Evolutionary conservation across 2,797 vertebrate genomes (phyloP), one percentile per base, ranked within the genome.

Genomic region (Phataginus tricuspis): DNA sequence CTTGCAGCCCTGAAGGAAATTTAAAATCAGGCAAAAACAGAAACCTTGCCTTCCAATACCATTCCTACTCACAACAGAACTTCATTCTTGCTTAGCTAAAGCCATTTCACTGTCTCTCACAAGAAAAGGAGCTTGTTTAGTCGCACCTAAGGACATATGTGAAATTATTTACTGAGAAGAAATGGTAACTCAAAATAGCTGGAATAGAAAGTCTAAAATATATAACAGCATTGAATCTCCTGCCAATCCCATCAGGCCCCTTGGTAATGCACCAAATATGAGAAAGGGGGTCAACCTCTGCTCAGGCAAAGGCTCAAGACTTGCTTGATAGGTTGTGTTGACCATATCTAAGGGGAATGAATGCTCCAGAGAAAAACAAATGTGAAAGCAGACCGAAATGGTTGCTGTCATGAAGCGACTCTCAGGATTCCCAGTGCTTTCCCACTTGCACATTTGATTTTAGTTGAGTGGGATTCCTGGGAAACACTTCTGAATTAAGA

Each of bases 401-500:
- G 25, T 8, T 71, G 29, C n/a, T 23, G 34, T 27, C 39, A 1
- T 42, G 31, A 66, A 53, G 3, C 27, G 37, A 51, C 37, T n/a
- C 18, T 31, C 25, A 66, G 39, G 61, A 45, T 12, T 34, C 42
- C 15, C 12, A 13, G 27, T 37, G 61, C 13, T 31, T 88, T 88
- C 21, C 14, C 10, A 51, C 31, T 23, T 37, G n/a, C n/a, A 61
- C 39, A 23, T 34, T 21, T 42, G n/a, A 85, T 79, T 79, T 39
- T 14, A 85, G 16, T 5, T 59, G 61, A 80, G 25, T 61, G 8
- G 69, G 64, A 86, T 75, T 86, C 51, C 57, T 61, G 51, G 83
- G 79, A 34, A 91, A 95, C 79, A 86, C 90, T 53, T n/a, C 66
- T n/a, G n/a, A 93, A 21, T 13, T 77, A 61, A 37, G 90, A 78